Evolutionary conservation across 2,113 vertebrate species (phyloP).

Genomic region (Rattus norvegicus): GRCr8 NC_086037.1:45365501-45366000

Average conservation of each 20-base stretch:
- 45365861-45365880: neutral
- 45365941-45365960: neutral
- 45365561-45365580: too few relatives aligned
- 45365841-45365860: neutral
- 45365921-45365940: neutral
- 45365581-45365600: too few relatives aligned
- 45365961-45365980: neutral
- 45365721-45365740: neutral
- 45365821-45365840: too few relatives aligned
- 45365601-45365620: neutral
- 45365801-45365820: neutral
- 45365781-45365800: neutral
- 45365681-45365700: neutral
- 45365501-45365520: neutral
- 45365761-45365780: neutral
- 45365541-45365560: too few relatives aligned
- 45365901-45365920: neutral
- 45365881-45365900: neutral
- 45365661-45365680: neutral
- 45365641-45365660: neutral
- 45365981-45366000: neutral
- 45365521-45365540: neutral
- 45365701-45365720: neutral
- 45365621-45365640: neutral
- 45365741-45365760: too few relatives aligned